These are phyloP conservation scores for Trematomus loennbergii DNA, from an alignment of 2,113 vertebrate genomes.

Conservation along the genomic window DNA sequence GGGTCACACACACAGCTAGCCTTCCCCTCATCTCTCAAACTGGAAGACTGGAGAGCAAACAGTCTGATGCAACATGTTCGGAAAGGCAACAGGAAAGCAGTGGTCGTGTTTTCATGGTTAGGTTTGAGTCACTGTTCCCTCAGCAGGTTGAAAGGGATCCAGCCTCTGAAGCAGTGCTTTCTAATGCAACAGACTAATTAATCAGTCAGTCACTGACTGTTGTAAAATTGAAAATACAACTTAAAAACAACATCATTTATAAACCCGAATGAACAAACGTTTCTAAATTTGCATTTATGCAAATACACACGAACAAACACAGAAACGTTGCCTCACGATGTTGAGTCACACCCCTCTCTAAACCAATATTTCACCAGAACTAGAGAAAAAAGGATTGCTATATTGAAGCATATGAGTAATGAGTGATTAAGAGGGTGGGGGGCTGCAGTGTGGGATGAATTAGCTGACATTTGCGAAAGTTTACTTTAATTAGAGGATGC, in stretches of 20 bases:
- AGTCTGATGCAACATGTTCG: conserved; percentile 8
- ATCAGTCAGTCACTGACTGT: too few species aligned
- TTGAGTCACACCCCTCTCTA: conserved; percentile 18
- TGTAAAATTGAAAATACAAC: too few species aligned
- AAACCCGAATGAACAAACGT: too few species aligned
- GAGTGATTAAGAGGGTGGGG: conserved; percentile 7
- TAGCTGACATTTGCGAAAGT: conserved; percentile 25
- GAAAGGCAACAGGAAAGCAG: neutral
- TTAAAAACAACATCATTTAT: too few species aligned
- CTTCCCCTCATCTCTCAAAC: neutral
- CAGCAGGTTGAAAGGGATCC: neutral
- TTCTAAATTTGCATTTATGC: neutral
- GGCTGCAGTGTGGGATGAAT: neutral
- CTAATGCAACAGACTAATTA: too few species aligned
- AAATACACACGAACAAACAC: conserved; percentile 7
- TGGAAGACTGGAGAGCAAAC: neutral
- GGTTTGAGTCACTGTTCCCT: neutral
- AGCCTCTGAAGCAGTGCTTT: neutral
- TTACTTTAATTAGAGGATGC: conserved; percentile 14
- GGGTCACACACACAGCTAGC: neutral
- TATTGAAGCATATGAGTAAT: conserved; percentile 19
- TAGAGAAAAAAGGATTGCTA: conserved; percentile 12
- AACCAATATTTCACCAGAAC: conserved; percentile 31
- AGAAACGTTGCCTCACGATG: too few species aligned
- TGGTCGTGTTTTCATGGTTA: neutral